Conservation (phyloP, 2,888 invertebrate species). For the Leptinotarsa tumamoca region DNA sequence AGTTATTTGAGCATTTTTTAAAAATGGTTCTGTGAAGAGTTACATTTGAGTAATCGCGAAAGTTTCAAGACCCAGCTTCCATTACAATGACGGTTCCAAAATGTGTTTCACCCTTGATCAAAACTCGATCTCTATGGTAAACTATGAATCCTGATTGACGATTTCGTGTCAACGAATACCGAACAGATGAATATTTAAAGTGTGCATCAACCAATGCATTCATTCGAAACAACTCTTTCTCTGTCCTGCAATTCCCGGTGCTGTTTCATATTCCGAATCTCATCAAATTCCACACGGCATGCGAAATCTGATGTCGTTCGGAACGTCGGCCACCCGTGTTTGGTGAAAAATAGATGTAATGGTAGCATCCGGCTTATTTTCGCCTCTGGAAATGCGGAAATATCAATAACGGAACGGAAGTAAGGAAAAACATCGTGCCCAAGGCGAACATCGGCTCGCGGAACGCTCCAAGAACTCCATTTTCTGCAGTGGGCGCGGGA, state of each 20-base stretch:
- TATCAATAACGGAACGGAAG: slow-evolving; percentile 31
- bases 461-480: slow-evolving; percentile 8
- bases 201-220: not conserved
- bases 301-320: slow-evolving; percentile 17
- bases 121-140: too few species aligned
- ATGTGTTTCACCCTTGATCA: too few species aligned
- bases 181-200: not conserved
- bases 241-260: not conserved
- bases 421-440: slow-evolving; percentile 29
- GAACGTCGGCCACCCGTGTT: not conserved
- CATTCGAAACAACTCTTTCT: not conserved
- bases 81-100: too few species aligned
- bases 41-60: too few species aligned
- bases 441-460: slow-evolving; percentile 16
- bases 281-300: slow-evolving; percentile 12
- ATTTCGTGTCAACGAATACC: not conserved
- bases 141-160: too few species aligned
- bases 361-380: slow-evolving; percentile 34
- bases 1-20: too few species aligned
- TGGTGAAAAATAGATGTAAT: slow-evolving; percentile 34
- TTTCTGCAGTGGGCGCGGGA: slow-evolving; percentile 7
- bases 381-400: slow-evolving; percentile 32
- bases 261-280: slow-evolving; percentile 17
- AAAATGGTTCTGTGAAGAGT: too few species aligned
- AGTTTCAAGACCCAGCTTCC: too few species aligned